Base-by-base conservation (phyloP, 2,113 vertebrate species). In the Stictonetta naevosa region DNA sequence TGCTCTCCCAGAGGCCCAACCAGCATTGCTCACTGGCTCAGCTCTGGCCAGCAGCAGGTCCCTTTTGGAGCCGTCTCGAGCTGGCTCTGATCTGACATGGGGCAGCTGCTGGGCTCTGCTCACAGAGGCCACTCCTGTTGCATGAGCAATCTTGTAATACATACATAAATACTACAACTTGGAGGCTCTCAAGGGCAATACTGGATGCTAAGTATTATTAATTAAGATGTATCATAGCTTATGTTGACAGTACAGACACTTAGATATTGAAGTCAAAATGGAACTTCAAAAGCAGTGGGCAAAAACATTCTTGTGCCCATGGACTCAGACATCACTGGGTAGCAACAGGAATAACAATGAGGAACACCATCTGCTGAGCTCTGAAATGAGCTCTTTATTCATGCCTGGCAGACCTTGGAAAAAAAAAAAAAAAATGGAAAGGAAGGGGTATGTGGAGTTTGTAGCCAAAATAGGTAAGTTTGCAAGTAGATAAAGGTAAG, bases 211-310 rank as follows among this genome's bases (percentile, higher is more conserved):
- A 69, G 46, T 52, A 17, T 66, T 91, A 85, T 92, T 86, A 88
- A 93, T 81, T 79, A 64, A 85, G 73, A 82, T 29, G 40, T 62
- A 89, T 58, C 40, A 59, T 9, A 79, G 31, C 23, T 69, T 79
- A 63, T 21, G 28, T 42, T 88, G 62, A 83, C 63, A 13, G 20
- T 59, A 69, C 0, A 0, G 38, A 31, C 55, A 87, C 44, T 75
- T 52, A 81, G 80, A 96, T 94, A 93, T 90, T 82, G 80, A 94
- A 86, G 82, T 71, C 23, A 52, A 93, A 93, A 80, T 42, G 53
- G 66, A 96, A 93, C 40, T 66, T 69, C 67, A 88, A 50, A 52
- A 69, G 22, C 62, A 93, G 58, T 66, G 62, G 74, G 58, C 62
- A 84, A 62, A 79, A 92, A 69, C 15, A 28, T 73, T 89, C 83